Evolutionary conservation across 2,113 vertebrate genomes (phyloP).

Genomic region (Pollimyrus isidori): DNA sequence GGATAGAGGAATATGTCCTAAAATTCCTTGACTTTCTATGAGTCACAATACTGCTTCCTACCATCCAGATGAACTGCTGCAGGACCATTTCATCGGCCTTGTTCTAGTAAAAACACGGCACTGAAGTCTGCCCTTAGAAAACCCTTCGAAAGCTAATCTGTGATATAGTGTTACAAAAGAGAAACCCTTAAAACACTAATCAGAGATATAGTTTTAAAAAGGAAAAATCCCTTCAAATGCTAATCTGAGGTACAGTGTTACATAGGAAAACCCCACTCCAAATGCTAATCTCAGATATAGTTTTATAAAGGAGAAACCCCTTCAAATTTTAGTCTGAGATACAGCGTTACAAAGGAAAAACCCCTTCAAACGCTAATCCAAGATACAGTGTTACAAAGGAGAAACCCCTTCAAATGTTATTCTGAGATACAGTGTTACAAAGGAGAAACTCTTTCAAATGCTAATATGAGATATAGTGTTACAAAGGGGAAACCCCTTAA

Average conservation of each 20-base stretch:
- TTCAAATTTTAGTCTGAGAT: not conserved
- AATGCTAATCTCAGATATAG: not conserved
- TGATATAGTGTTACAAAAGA: not conserved
- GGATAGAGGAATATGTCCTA: not conserved
- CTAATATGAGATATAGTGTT: not conserved
- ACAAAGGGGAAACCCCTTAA: not conserved
- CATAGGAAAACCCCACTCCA: not conserved
- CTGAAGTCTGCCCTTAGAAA: not conserved
- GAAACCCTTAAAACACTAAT: not conserved
- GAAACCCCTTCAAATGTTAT: not conserved
- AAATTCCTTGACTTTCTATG: not conserved
- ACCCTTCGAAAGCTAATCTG: not conserved
- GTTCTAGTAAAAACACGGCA: not conserved
- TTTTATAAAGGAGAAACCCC: not conserved
- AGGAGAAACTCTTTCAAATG: not conserved
- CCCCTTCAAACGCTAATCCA: not conserved
- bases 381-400: not conserved
- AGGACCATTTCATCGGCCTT: not conserved
- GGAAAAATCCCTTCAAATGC: not conserved
- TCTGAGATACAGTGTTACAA: not conserved
- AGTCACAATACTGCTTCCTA: not conserved
- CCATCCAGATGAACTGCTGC: not conserved
- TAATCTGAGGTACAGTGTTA: not conserved
- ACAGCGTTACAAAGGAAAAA: not conserved
- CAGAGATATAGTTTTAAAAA: not conserved